phyloP scores from a whole-genome alignment of 2,113 vertebrate species.

The Rhynchopsitta pachyrhyncha region DNA sequence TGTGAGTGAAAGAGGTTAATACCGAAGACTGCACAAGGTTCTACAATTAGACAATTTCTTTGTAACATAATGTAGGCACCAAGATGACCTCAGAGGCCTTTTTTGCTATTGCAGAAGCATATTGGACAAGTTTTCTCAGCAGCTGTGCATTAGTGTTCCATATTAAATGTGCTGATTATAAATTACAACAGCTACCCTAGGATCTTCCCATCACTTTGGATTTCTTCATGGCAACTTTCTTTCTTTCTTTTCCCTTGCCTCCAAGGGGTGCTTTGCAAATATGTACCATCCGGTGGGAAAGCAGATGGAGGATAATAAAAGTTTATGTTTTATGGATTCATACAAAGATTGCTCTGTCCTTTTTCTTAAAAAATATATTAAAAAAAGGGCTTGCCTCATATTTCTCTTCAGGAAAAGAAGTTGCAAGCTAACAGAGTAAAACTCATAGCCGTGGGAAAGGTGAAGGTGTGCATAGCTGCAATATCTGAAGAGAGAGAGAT shows the following conservation, averaged over 20 bases:
- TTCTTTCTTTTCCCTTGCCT: neutral
- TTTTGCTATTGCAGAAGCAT: slow-evolving; percentile 25
- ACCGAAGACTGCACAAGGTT: slow-evolving; percentile 18
- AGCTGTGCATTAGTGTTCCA: slow-evolving; percentile 42
- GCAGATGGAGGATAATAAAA: slow-evolving; percentile 25
- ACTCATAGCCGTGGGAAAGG: neutral
- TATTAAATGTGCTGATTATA: slow-evolving; percentile 55
- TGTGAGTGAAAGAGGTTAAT: neutral
- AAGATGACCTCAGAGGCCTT: slow-evolving; percentile 50
- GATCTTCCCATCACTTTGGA: slow-evolving; percentile 28
- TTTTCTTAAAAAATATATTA: neutral
- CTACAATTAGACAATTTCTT: slow-evolving; percentile 57
- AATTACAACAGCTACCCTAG: slow-evolving; percentile 31
- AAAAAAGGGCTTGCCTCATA: neutral
- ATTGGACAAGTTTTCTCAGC: slow-evolving; percentile 52
- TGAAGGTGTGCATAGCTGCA: neutral
- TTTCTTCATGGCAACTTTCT: neutral
- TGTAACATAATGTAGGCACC: neutral
- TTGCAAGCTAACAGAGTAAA: neutral
- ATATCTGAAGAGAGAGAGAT: neutral
- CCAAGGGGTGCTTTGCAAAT: slow-evolving; percentile 9
- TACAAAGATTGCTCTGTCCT: neutral
- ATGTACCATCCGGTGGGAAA: neutral
- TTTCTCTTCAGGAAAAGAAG: neutral
- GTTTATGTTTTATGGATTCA: neutral